phyloP scores from a whole-genome alignment of 92 coral and sea anemone genomes.

The Pocillopora grandis region DNA sequence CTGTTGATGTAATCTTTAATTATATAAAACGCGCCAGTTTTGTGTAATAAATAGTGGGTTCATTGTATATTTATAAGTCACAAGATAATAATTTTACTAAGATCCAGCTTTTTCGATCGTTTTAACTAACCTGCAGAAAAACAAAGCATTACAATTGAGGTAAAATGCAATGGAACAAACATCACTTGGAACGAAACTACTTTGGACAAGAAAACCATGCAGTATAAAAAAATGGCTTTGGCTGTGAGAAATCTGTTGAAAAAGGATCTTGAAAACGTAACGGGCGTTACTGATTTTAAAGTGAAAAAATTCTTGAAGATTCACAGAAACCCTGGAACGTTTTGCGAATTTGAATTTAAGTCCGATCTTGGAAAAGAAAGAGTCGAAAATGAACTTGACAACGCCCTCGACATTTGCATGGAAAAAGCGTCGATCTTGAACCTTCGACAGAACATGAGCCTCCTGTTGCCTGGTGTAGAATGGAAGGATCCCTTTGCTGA shows the following conservation, averaged over 20 bases:
- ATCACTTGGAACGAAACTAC: neutral
- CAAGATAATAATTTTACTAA: too few relatives aligned
- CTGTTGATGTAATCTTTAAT: too few relatives aligned
- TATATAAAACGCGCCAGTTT: too few relatives aligned
- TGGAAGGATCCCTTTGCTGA: neutral
- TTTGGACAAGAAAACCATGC: neutral
- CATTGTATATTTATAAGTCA: too few relatives aligned
- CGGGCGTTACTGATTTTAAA: neutral
- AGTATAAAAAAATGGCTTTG: neutral
- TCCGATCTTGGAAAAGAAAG: too few relatives aligned
- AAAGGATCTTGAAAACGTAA: neutral
- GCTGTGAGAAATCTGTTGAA: conserved; percentile 2
- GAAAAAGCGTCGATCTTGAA: neutral
- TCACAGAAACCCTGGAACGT: neutral
- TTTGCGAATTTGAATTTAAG: conserved; percentile 3
- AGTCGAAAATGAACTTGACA: neutral
- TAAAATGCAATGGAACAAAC: neutral
- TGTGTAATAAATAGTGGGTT: too few relatives aligned
- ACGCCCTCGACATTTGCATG: neutral
- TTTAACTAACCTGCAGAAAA: neutral
- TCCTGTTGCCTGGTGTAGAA: neutral
- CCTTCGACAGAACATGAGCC: neutral
- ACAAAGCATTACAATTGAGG: neutral
- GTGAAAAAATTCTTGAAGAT: neutral
- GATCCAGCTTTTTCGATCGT: neutral